These are phyloP conservation scores for Phortica variegata DNA, from an alignment of 1,140 invertebrate species.

Conservation along the genomic window DNA sequence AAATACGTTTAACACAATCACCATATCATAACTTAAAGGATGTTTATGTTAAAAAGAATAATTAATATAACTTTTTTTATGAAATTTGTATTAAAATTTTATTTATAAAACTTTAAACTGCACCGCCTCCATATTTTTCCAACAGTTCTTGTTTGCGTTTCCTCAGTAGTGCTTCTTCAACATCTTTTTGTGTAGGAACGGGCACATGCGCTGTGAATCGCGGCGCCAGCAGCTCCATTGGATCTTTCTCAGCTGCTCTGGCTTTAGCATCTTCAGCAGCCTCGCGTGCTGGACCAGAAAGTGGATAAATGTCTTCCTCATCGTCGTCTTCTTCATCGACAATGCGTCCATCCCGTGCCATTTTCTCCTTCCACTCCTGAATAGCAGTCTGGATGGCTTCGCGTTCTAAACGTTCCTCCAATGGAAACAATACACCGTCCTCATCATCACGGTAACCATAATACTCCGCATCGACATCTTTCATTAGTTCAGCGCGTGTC, in stretches of 20 bases:
- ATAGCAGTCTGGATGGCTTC: conserved; percentile 65
- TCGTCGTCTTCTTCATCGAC: conserved; percentile 62
- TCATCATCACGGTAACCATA: conserved; percentile 99
- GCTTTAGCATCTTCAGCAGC: conserved; percentile 37
- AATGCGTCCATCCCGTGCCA: conserved; percentile 61
- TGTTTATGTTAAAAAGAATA: too few species aligned
- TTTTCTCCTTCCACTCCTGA: conserved; percentile 68
- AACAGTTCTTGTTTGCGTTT: conserved; percentile 88
- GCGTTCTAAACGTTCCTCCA: conserved; percentile 82
- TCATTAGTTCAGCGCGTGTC: conserved; percentile 95
- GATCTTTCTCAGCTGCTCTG: conserved; percentile 28
- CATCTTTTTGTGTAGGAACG: conserved; percentile 84
- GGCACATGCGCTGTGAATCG: conserved; percentile 80
- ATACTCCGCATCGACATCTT: conserved; percentile 97
- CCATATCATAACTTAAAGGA: too few species aligned
- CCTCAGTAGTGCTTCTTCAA: conserved; percentile 84
- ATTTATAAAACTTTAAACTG: conserved; percentile 7
- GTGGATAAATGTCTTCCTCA: conserved; percentile 59
- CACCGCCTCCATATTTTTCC: conserved; percentile 65
- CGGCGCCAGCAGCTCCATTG: conserved; percentile 54
- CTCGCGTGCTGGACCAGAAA: conserved; percentile 40
- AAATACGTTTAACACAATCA: too few species aligned
- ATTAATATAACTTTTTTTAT: too few species aligned
- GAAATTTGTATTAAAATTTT: too few species aligned
- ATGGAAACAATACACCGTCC: conserved; percentile 88